A percentile compares a stretch with the other conserved stretches of the same genome.
phyloP scores from a whole-genome alignment of 2,888 invertebrate species.

The Buathra laborator region DNA sequence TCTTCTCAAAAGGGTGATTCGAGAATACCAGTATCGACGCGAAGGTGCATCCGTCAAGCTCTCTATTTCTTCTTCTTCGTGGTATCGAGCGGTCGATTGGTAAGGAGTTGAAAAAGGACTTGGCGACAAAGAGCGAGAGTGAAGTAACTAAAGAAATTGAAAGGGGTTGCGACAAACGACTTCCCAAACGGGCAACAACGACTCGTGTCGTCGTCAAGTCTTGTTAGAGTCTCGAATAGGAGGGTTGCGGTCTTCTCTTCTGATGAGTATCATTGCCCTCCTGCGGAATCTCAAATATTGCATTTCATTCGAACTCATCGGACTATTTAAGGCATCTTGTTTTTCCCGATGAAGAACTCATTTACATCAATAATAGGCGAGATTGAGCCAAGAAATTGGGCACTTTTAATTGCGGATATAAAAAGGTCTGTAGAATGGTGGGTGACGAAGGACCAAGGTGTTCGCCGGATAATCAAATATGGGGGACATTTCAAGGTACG shows the following conservation, averaged over 20 bases:
- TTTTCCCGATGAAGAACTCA: conserved; percentile 36
- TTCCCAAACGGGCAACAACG: conserved; percentile 60
- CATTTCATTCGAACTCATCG: neutral
- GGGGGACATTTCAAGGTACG: neutral
- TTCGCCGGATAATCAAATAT: neutral
- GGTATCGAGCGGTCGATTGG: conserved; percentile 52
- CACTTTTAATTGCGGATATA: conserved; percentile 35
- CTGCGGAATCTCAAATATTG: conserved; percentile 59
- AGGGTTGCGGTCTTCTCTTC: conserved; percentile 20
- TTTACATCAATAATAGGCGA: conserved; percentile 51
- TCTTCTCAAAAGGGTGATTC: conserved; percentile 76
- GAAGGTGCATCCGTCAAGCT: conserved; percentile 24
- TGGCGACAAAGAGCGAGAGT: conserved; percentile 17
- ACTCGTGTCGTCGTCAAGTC: conserved; percentile 59
- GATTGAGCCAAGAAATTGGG: conserved; percentile 31
- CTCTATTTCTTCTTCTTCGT: conserved; percentile 60
- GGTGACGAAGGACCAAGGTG: neutral
- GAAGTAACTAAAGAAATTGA: conserved; percentile 25
- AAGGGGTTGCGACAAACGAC: conserved; percentile 55
- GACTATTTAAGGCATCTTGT: conserved; percentile 1
- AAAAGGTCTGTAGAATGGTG: neutral
- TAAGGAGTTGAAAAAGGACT: conserved; percentile 27
- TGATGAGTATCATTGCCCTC: conserved; percentile 40
- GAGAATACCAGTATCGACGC: conserved; percentile 71
- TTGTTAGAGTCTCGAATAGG: conserved; percentile 7